Evolutionary conservation across 1,140 invertebrate genomes (phyloP).

Genomic region (Drosophila seguyi): DNA sequence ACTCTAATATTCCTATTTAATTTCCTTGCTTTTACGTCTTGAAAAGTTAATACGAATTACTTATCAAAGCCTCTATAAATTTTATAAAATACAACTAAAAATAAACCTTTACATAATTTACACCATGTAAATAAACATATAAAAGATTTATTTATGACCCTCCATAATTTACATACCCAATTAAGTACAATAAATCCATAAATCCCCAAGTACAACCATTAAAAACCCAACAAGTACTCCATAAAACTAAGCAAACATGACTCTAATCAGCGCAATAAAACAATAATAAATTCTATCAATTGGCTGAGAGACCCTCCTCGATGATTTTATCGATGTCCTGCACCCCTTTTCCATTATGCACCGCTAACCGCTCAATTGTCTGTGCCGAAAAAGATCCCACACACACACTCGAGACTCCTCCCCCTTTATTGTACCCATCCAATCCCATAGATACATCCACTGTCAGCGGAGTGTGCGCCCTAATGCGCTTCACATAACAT

Average conservation of each 20-base stretch:
- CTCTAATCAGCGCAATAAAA: conserved; percentile 16
- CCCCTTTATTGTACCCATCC: neutral
- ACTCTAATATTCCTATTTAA: too few relatives aligned
- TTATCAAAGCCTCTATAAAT: neutral
- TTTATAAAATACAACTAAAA: neutral
- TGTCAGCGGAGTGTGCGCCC: conserved; percentile 73
- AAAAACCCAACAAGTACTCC: neutral
- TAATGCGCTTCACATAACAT: conserved; percentile 82
- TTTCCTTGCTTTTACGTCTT: neutral
- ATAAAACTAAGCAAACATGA: conserved; percentile 15
- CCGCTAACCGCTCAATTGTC: conserved; percentile 63
- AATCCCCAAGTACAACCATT: neutral
- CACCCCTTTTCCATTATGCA: conserved; percentile 34
- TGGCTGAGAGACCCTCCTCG: conserved; percentile 21
- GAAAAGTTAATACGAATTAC: too few relatives aligned
- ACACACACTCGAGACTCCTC: conserved; percentile 44
- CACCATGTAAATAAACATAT: neutral
- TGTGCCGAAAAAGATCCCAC: conserved; percentile 57
- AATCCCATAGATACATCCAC: conserved; percentile 24
- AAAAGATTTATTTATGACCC: neutral
- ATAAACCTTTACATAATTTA: neutral
- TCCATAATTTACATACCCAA: neutral
- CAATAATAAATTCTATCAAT: conserved; percentile 49
- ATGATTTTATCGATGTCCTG: conserved; percentile 35
- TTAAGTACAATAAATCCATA: neutral